Conservation (phyloP, 2,113 vertebrate genomes). For the Zosterops japonicus region DNA sequence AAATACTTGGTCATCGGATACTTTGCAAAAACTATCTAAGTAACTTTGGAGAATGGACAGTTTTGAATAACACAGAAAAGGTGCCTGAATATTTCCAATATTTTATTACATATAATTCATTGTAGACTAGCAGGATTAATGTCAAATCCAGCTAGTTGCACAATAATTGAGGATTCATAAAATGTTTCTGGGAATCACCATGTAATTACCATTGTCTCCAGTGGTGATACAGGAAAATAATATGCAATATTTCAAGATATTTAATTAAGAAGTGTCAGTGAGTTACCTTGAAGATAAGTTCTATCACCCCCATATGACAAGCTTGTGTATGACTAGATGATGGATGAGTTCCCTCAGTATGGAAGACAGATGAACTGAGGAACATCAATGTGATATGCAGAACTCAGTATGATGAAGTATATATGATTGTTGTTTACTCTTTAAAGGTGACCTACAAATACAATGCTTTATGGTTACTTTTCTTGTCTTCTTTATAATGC, state of each 20-base stretch:
- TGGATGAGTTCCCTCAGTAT: slow-evolving; percentile 9
- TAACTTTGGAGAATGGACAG: neutral
- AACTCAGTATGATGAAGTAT: slow-evolving; percentile 8
- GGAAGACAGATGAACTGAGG: slow-evolving; percentile 44
- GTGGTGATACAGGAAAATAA: slow-evolving; percentile 36
- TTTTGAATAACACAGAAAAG: neutral
- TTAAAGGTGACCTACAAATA: slow-evolving; percentile 41
- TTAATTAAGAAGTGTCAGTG: slow-evolving; percentile 61
- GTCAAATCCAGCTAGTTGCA: neutral
- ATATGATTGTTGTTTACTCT: slow-evolving; percentile 35
- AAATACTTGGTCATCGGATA: neutral
- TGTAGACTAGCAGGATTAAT: neutral
- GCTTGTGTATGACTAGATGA: slow-evolving; percentile 46
- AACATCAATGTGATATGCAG: neutral
- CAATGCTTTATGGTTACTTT: neutral
- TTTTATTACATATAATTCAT: slow-evolving; percentile 17
- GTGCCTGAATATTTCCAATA: neutral
- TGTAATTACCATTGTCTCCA: slow-evolving; percentile 51
- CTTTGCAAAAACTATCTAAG: neutral
- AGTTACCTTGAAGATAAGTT: slow-evolving; percentile 62
- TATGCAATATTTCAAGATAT: slow-evolving; percentile 59
- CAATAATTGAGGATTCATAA: slow-evolving; percentile 50
- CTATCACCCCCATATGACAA: slow-evolving; percentile 19
- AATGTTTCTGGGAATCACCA: slow-evolving; percentile 24
- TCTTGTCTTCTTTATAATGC: neutral